Conservation (phyloP, 2,888 invertebrate genomes). For the Himalopsyche anomala region DNA sequence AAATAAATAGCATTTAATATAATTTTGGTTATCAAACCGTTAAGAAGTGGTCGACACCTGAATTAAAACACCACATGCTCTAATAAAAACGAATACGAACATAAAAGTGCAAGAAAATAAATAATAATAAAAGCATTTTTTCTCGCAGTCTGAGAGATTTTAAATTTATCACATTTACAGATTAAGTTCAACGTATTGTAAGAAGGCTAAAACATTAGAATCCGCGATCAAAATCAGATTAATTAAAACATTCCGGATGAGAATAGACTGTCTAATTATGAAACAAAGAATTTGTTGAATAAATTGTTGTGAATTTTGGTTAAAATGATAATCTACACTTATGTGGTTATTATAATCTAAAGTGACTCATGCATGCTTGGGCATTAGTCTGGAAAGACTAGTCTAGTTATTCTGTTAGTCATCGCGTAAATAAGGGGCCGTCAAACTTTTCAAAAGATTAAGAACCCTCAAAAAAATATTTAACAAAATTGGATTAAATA, state of each 20-base stretch:
- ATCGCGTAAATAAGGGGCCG: no score
- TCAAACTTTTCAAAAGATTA: no score
- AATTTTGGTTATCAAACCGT: no score
- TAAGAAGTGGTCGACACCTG: background rate
- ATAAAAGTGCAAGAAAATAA: slow-evolving; percentile 20
- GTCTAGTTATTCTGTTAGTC: no score
- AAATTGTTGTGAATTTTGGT: background rate
- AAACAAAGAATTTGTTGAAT: slow-evolving; percentile 24
- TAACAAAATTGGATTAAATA: no score
- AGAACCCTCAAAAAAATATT: no score
- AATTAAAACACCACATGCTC: slow-evolving; percentile 25
- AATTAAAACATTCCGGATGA: slow-evolving; percentile 18
- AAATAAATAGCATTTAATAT: no score
- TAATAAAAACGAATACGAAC: background rate
- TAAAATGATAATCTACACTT: background rate
- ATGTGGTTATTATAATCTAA: background rate
- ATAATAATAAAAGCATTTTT: slow-evolving; percentile 18
- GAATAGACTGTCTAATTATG: background rate
- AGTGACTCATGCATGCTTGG: background rate
- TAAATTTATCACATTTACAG: background rate
- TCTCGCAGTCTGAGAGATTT: background rate
- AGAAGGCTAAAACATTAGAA: slow-evolving; percentile 1
- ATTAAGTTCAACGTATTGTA: background rate
- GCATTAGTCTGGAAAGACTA: background rate
- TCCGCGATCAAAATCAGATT: slow-evolving; percentile 3